Evolutionary conservation across 2,797 vertebrate genomes (phyloP).

Genomic region (Darevskia nairensis): DNA sequence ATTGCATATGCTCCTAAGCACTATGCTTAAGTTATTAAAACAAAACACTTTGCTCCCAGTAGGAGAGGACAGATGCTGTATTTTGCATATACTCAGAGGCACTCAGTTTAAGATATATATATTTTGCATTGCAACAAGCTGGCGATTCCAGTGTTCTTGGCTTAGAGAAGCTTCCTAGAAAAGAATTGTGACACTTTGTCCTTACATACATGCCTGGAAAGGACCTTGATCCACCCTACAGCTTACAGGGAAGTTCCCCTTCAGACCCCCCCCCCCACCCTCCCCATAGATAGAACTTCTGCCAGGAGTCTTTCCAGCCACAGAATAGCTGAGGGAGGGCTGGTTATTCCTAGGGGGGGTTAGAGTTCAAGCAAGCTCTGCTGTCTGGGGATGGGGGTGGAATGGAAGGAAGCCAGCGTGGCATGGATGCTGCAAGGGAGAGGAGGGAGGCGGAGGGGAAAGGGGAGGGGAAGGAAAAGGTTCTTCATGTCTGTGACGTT

Average conservation of each 20-base stretch:
- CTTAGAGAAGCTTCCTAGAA: background rate
- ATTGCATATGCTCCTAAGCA: background rate
- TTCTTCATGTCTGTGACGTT: slow-evolving; percentile 34
- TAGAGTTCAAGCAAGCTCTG: slow-evolving; percentile 19
- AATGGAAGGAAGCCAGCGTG: slow-evolving; percentile 5
- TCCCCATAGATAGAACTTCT: background rate
- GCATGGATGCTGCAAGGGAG: background rate
- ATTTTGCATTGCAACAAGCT: background rate
- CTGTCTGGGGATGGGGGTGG: slow-evolving; percentile 4
- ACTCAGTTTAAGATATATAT: background rate
- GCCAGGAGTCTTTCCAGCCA: background rate
- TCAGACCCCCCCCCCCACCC: background rate
- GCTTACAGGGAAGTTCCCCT: background rate
- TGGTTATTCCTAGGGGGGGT: background rate
- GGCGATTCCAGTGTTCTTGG: background rate
- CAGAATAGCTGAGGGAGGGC: background rate
- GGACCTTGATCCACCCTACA: background rate
- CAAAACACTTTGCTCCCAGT: background rate
- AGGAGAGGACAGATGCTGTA: too few relatives aligned
- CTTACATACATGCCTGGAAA: background rate
- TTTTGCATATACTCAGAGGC: background rate
- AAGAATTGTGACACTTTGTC: background rate
- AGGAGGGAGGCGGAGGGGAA: background rate
- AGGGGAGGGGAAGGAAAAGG: slow-evolving; percentile 2
- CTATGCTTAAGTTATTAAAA: background rate